These are phyloP conservation scores for Eumerus sabulonum DNA, from an alignment of 2,888 invertebrate species.

Conservation along the genomic window DNA sequence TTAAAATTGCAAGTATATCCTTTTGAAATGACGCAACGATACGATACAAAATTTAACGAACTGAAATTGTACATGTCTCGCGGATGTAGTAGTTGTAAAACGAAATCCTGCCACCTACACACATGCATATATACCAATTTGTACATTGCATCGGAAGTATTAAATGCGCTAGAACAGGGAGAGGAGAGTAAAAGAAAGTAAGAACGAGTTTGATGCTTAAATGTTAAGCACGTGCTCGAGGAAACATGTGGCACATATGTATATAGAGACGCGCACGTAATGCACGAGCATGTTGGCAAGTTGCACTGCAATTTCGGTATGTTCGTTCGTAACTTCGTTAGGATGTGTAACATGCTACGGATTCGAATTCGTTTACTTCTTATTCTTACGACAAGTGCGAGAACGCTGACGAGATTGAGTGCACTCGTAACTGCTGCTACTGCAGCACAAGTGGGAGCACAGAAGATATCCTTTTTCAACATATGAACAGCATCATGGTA, in stretches of 20 bases:
- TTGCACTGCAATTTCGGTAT: slow-evolving; percentile 17
- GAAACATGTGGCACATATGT: slow-evolving; percentile 34
- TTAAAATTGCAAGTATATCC: slow-evolving; percentile 32
- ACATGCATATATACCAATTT: background rate
- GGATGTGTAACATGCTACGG: slow-evolving; percentile 54
- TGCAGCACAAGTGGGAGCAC: slow-evolving; percentile 18
- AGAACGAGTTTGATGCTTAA: slow-evolving; percentile 33
- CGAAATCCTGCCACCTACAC: background rate
- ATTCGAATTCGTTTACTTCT: slow-evolving; percentile 4
- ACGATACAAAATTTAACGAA: slow-evolving; percentile 33
- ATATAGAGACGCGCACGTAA: background rate
- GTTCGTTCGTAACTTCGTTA: slow-evolving; percentile 48
- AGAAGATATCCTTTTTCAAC: slow-evolving; percentile 24
- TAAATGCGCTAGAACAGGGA: slow-evolving; percentile 14
- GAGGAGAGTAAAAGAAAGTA: background rate
- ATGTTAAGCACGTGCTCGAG: slow-evolving; percentile 59
- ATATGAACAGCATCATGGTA: slow-evolving; percentile 9
- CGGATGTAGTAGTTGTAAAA: slow-evolving; percentile 21
- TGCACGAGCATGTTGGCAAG: too few relatives aligned
- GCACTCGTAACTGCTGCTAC: slow-evolving; percentile 23
- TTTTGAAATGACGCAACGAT: slow-evolving; percentile 21
- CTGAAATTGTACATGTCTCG: slow-evolving; percentile 25
- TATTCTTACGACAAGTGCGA: slow-evolving; percentile 21
- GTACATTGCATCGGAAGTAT: background rate
- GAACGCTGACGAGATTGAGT: slow-evolving; percentile 31